Evolutionary conservation across 1,140 invertebrate species (phyloP).

Genomic region (Cyphomyrmex costatus): DNA sequence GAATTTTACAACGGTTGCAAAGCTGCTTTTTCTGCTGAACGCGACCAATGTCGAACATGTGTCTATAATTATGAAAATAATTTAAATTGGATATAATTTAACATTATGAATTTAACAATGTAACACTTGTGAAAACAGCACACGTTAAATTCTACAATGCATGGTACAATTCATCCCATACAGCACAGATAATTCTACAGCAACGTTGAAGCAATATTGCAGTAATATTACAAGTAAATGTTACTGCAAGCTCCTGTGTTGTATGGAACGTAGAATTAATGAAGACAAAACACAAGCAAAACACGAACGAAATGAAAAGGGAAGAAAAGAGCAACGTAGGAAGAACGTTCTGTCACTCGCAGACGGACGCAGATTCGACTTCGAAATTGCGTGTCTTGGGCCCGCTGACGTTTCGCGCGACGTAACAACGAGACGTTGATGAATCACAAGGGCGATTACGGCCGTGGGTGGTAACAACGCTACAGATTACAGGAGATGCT

Average conservation of each 20-base stretch:
- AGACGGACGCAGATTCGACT: neutral
- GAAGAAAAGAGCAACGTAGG: neutral
- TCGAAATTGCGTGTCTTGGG: slow-evolving; percentile 20
- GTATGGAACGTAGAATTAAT: neutral
- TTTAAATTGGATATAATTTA: too few relatives aligned
- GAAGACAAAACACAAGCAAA: neutral
- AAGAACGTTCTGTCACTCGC: slow-evolving; percentile 6
- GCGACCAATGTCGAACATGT: too few relatives aligned
- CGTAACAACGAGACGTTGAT: slow-evolving; percentile 60
- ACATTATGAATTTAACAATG: too few relatives aligned
- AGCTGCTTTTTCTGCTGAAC: too few relatives aligned
- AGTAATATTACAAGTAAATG: too few relatives aligned
- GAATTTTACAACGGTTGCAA: too few relatives aligned
- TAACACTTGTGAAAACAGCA: neutral
- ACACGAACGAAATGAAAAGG: neutral
- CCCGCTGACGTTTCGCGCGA: slow-evolving; percentile 1
- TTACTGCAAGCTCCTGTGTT: too few relatives aligned
- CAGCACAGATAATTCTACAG: too few relatives aligned
- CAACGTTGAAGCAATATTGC: too few relatives aligned
- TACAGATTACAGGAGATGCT: slow-evolving; percentile 60
- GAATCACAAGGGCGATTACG: slow-evolving; percentile 51
- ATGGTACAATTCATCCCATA: too few relatives aligned
- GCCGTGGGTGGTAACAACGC: slow-evolving; percentile 28
- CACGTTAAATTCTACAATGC: neutral
- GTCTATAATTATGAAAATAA: too few relatives aligned